phyloP scores from a whole-genome alignment of 2,888 invertebrate genomes.

The Odontomyia ornata region DNA sequence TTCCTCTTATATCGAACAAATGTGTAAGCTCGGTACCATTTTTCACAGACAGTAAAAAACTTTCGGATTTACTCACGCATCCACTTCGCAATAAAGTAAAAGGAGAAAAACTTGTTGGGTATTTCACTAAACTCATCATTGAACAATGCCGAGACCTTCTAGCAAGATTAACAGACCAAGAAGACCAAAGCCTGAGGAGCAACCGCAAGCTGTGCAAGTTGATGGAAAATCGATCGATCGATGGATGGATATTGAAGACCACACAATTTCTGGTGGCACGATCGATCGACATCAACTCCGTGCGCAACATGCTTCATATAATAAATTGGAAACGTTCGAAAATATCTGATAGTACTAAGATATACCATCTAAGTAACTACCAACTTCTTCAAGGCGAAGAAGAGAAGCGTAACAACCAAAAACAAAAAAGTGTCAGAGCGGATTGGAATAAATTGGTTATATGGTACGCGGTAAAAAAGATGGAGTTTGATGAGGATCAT shows the following conservation, averaged over 20 bases:
- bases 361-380: constrained; percentile 47
- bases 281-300: constrained; percentile 31
- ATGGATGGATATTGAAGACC: constrained; percentile 46
- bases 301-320: constrained; percentile 42
- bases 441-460: not conserved
- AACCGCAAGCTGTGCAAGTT: constrained; percentile 41
- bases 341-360: constrained; percentile 49
- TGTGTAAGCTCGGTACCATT: too few species aligned
- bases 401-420: not conserved
- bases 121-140: too few species aligned
- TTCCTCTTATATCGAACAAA: too few species aligned
- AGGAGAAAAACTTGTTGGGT: too few species aligned
- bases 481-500: constrained; percentile 15
- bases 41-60: too few species aligned
- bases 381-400: constrained; percentile 48
- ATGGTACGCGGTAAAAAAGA: not conserved
- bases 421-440: constrained; percentile 1
- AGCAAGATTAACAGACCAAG: not conserved
- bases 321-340: constrained; percentile 51
- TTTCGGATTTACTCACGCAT: too few species aligned
- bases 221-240: constrained; percentile 46
- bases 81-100: too few species aligned
- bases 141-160: too few species aligned
- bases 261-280: constrained; percentile 48
- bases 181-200: not conserved